Evolutionary conservation across 2,797 vertebrate species (phyloP).

Genomic region (Pampus argenteus): DNA sequence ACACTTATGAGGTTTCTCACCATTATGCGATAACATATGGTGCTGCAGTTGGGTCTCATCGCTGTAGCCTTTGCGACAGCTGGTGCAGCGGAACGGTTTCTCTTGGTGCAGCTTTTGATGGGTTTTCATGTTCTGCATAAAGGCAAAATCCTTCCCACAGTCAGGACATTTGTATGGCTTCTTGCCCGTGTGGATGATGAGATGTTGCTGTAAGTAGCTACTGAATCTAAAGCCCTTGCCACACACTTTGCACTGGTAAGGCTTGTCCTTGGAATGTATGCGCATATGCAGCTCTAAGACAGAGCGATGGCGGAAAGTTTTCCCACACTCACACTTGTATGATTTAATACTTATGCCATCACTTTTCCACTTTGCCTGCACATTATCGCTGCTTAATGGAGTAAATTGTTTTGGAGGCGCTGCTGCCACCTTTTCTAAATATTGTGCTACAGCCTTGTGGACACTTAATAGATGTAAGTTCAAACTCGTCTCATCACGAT

Average conservation of each 20-base stretch:
- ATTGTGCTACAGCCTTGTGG: conserved; percentile 72
- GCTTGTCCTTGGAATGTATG: conserved; percentile 86
- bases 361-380: conserved; percentile 59
- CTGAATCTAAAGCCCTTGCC: conserved; percentile 86
- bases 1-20: conserved; percentile 87
- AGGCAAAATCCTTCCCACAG: conserved; percentile 88
- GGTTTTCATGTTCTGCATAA: conserved; percentile 88
- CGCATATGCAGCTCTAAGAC: conserved; percentile 88
- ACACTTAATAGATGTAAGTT: conserved; percentile 76
- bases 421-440: conserved; percentile 63
- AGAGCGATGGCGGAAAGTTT: conserved; percentile 85
- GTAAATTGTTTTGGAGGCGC: conserved; percentile 49
- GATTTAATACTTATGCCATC: conserved; percentile 73
- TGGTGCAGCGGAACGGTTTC: conserved; percentile 86
- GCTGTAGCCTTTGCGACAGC: conserved; percentile 87
- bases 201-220: conserved; percentile 87
- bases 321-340: conserved; percentile 85
- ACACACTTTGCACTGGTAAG: conserved; percentile 86
- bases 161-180: conserved; percentile 87
- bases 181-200: conserved; percentile 87
- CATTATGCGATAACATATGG: conserved; percentile 85
- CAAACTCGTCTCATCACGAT: conserved; percentile 75
- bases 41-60: conserved; percentile 84
- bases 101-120: conserved; percentile 87
- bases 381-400: conserved; percentile 53